These are phyloP conservation scores for Brachirus orientalis DNA, from an alignment of 2,113 vertebrate species.

Conservation along the genomic window DNA sequence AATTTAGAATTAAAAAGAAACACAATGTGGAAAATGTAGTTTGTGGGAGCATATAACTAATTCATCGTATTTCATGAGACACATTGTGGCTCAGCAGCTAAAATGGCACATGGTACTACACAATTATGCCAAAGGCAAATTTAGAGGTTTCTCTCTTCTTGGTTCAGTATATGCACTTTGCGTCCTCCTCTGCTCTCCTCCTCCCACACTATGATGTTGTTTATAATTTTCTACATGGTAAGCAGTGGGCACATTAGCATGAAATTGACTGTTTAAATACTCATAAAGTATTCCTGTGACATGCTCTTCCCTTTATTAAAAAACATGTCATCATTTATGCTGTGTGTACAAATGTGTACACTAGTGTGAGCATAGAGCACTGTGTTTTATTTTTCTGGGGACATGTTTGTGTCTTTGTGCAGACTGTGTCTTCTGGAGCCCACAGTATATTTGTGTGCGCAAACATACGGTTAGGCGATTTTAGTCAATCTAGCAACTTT, in stretches of 20 bases:
- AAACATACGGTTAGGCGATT: constrained; percentile 29
- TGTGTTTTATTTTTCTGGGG: not conserved
- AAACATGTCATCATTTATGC: constrained; percentile 62
- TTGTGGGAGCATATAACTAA: too few relatives aligned
- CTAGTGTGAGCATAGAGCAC: constrained; percentile 1
- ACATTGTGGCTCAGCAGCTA: not conserved
- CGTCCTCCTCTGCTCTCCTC: not conserved
- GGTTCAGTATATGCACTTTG: not conserved
- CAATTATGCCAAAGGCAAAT: not conserved
- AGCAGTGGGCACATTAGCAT: constrained; percentile 81
- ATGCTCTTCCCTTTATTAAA: constrained; percentile 60
- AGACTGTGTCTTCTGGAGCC: not conserved
- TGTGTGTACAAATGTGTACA: not conserved
- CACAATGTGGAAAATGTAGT: not conserved
- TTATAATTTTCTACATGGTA: constrained; percentile 71
- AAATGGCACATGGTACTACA: not conserved
- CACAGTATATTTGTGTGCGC: not conserved
- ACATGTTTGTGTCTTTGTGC: not conserved
- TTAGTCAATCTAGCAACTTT: constrained; percentile 24
- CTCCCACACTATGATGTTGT: constrained; percentile 51
- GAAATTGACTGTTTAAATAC: constrained; percentile 82
- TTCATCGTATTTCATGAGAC: not conserved
- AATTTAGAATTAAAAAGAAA: not conserved
- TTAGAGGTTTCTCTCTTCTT: not conserved
- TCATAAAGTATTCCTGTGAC: constrained; percentile 73